Conservation (phyloP, 2,113 vertebrate species). For the Tringa solitaria region DNA sequence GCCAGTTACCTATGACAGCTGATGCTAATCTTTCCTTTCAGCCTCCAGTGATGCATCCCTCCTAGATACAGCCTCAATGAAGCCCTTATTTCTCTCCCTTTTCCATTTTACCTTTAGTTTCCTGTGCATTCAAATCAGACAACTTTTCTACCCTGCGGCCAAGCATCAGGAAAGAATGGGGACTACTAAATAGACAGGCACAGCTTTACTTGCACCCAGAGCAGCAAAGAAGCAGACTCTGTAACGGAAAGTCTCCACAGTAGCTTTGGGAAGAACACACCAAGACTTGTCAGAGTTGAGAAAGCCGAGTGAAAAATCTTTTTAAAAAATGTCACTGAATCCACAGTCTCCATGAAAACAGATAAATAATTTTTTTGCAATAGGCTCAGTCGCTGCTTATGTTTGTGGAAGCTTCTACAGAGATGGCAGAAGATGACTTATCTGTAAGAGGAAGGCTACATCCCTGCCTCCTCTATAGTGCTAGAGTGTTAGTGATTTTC, state of each 20-base stretch:
- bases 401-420: not conserved
- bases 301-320: not conserved
- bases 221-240: not conserved
- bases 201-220: not conserved
- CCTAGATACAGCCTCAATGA: not conserved
- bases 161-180: not conserved
- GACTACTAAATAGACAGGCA: not conserved
- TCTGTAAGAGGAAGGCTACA: not conserved
- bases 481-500: not conserved
- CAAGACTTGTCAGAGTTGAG: not conserved
- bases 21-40: not conserved
- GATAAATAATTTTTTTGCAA: not conserved
- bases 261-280: not conserved
- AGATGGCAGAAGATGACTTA: not conserved
- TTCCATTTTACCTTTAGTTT: not conserved
- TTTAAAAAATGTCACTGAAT: not conserved
- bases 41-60: not conserved
- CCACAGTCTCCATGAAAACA: not conserved
- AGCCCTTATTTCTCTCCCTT: not conserved
- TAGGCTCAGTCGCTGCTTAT: not conserved
- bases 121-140: not conserved
- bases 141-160: not conserved
- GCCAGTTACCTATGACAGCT: not conserved
- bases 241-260: not conserved
- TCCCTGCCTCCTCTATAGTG: not conserved